Percentiles rank a stretch among this genome's conserved stretches.
Conservation (phyloP, 2,797 vertebrate genomes). For the Pangasius djambal region DNA sequence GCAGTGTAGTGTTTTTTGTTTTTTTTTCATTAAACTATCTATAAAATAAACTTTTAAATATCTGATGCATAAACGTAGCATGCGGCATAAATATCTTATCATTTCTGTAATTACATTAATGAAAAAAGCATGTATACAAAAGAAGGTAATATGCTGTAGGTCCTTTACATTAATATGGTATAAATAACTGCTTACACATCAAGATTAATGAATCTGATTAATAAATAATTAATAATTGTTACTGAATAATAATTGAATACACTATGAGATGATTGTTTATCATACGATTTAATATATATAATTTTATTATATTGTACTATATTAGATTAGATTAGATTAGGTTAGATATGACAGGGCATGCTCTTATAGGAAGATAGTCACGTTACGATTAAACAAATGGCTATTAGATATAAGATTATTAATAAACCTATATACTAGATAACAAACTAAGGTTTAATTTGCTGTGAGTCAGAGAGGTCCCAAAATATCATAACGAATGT, state of each 20-base stretch:
- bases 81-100: background rate
- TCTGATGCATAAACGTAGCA: background rate
- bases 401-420: background rate
- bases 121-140: background rate
- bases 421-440: background rate
- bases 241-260: background rate
- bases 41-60: background rate
- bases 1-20: background rate
- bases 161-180: background rate
- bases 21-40: background rate
- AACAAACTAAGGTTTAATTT: background rate
- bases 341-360: background rate
- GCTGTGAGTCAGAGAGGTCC: background rate
- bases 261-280: background rate
- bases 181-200: background rate
- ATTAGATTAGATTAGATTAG: background rate
- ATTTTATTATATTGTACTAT: no score
- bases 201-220: background rate
- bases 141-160: background rate
- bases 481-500: background rate
- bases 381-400: background rate
- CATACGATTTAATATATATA: background rate
- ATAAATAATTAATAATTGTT: background rate
- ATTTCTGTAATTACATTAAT: background rate
- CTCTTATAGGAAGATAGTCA: background rate